Conservation (phyloP, 2,888 invertebrate species). For the Nasonia oneida region DNA sequence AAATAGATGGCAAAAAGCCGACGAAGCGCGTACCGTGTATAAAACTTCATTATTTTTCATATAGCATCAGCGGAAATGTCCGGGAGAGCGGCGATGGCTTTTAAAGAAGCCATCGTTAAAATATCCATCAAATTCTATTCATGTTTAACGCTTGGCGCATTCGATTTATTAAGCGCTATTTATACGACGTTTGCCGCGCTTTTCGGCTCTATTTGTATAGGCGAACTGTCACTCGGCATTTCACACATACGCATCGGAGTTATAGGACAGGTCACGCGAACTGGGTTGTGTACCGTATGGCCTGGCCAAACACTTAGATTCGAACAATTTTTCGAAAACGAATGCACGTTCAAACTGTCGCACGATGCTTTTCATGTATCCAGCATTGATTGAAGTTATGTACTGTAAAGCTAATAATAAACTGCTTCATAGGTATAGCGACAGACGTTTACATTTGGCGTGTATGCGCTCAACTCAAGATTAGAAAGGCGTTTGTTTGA, state of each 20-base stretch:
- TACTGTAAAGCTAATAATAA: too few relatives aligned
- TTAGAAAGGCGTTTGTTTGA: too few relatives aligned
- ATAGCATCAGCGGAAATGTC: conserved; percentile 20
- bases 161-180: conserved; percentile 37
- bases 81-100: background rate
- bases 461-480: too few relatives aligned
- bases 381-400: too few relatives aligned
- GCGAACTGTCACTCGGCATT: background rate
- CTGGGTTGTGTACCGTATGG: background rate
- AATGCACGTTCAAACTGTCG: background rate
- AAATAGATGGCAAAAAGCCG: conserved; percentile 51
- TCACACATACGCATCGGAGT: background rate
- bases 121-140: conserved; percentile 23
- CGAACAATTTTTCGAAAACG: background rate
- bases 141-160: background rate
- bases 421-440: too few relatives aligned
- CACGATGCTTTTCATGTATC: too few relatives aligned
- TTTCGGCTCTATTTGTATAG: background rate
- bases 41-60: conserved; percentile 42
- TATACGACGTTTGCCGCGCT: background rate
- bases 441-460: too few relatives aligned
- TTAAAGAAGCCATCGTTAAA: conserved; percentile 20
- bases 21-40: background rate
- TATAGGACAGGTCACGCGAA: background rate
- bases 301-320: too few relatives aligned